Evolutionary conservation across 2,888 invertebrate species (phyloP).

Genomic region (Galerucella nymphaeae): DNA sequence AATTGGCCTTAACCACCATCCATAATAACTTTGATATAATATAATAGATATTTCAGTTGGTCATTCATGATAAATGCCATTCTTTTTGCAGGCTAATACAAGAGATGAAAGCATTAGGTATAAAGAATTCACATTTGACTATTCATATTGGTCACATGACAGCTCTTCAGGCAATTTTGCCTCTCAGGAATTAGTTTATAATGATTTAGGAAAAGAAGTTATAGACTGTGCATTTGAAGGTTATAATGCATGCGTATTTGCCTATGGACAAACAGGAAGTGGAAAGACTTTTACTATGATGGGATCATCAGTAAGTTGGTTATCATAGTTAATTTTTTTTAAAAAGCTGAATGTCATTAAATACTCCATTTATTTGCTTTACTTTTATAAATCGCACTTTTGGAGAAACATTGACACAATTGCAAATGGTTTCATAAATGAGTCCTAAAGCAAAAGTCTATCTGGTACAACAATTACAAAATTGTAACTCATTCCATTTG

Average conservation of each 20-base stretch:
- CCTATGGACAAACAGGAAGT: constrained; percentile 92
- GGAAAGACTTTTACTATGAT: constrained; percentile 95
- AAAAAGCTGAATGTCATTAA: too few relatives aligned
- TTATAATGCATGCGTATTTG: constrained; percentile 92
- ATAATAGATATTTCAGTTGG: background rate
- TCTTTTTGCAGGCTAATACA: constrained; percentile 57
- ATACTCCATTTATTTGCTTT: too few relatives aligned
- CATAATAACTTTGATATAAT: too few relatives aligned
- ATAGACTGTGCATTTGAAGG: constrained; percentile 85
- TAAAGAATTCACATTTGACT: constrained; percentile 91
- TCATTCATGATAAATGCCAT: background rate
- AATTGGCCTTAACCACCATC: too few relatives aligned
- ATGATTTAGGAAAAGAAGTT: constrained; percentile 81
- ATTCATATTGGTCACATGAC: constrained; percentile 89
- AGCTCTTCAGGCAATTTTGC: constrained; percentile 76
- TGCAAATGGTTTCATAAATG: too few relatives aligned
- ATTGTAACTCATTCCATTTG: too few relatives aligned
- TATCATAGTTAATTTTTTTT: background rate
- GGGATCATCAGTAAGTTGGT: constrained; percentile 75
- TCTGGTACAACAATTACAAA: too few relatives aligned
- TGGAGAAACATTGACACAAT: too few relatives aligned
- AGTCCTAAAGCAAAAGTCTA: too few relatives aligned
- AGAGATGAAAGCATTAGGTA: constrained; percentile 66
- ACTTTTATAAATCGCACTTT: too few relatives aligned
- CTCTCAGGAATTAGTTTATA: constrained; percentile 84